Base-by-base conservation (phyloP, 1,140 invertebrate genomes). In the Ridgeia piscesae region DNA sequence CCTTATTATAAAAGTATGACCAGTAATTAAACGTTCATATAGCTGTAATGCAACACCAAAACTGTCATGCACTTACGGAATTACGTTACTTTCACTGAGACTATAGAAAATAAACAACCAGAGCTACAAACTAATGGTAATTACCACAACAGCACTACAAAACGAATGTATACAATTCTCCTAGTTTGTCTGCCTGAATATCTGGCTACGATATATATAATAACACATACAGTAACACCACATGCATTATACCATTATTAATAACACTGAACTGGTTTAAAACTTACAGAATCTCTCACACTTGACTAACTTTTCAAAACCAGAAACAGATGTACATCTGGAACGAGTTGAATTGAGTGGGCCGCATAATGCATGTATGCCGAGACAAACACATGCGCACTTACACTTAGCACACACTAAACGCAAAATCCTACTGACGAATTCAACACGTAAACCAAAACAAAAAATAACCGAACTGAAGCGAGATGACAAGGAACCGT, bases 401-500 rank as follows among this genome's bases (percentile, higher is more conserved):
- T 77, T 14, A 77, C 58, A 17, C 58, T 77, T 77, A 77, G 27
- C 58, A 77, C 58, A 77, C 58, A 77, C 58, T 77, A 77, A 77
- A 77, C 58, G 27, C 58, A 4, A 21, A 77, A 9, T 4, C 4
- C 58, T 77, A 31, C 27, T 0, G 27, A 77, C 58, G 27, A 77
- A 21, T 17, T 77, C 58, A 77, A 77, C 58, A 77, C 27, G 58
- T 77, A 77, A 77, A 77, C 58, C 14, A 77, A 77, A 88, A 92
- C 35, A 92, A 92, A 92, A 48, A 91, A 35, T 91, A 91, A 91
- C 31, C 6, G 50, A 48, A 91, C 33, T 31, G 48, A 91, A n/a
- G 34, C 14, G 89, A 91, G 35, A 91, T 17, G 21, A 91, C 34
- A 17, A 91, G 89, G 6, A 34, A 42, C 21, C 17, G n/a, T 35